phyloP scores from a whole-genome alignment of 2,888 invertebrate genomes.

The Pteria penguin region DNA sequence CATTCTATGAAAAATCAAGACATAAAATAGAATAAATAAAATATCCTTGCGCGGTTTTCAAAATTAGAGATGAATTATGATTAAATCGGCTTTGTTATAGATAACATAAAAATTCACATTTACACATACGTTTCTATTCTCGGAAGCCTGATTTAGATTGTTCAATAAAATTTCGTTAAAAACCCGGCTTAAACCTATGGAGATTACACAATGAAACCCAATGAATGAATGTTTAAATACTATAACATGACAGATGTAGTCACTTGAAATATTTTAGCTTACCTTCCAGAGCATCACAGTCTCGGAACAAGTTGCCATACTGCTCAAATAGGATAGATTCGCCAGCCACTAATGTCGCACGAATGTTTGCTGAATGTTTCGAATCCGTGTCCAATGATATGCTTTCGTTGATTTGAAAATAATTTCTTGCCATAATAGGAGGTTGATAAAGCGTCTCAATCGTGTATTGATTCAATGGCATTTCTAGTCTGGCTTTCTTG shows the following conservation, averaged over 20 bases:
- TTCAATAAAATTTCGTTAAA: no score
- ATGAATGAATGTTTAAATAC: neutral
- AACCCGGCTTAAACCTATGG: no score
- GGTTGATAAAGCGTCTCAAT: slow-evolving; percentile 55
- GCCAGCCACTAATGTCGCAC: slow-evolving; percentile 26
- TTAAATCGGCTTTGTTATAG: no score
- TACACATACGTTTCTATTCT: no score
- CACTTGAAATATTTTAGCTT: no score
- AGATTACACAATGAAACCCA: no score
- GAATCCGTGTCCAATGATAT: neutral
- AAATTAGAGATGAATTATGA: no score
- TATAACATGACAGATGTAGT: neutral
- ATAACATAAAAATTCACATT: no score
- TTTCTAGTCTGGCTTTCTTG: slow-evolving; percentile 15
- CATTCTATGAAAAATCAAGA: no score
- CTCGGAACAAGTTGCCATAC: slow-evolving; percentile 72
- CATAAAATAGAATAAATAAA: no score
- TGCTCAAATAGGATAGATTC: slow-evolving; percentile 62
- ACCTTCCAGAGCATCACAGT: slow-evolving; percentile 74
- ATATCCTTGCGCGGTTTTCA: no score
- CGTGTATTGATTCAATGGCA: neutral
- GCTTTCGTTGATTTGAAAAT: slow-evolving; percentile 19
- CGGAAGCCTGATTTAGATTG: no score
- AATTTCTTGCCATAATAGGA: slow-evolving; percentile 54
- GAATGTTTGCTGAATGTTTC: slow-evolving; percentile 30